phyloP scores from a whole-genome alignment of 2,888 invertebrate species.

The Zygaena filipendulae region DNA sequence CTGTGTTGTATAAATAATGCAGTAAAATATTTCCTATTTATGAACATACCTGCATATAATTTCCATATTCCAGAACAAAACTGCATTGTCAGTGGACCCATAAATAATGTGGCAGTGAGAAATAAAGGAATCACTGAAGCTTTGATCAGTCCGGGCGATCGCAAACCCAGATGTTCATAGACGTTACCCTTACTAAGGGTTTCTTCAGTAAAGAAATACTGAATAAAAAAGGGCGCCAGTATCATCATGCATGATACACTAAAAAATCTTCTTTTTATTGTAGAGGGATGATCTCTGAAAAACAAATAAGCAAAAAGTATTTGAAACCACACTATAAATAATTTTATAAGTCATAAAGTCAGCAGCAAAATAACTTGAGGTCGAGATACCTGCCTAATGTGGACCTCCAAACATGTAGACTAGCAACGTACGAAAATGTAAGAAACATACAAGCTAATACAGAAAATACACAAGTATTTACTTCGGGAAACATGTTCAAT shows the following conservation, averaged over 20 bases:
- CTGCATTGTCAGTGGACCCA: slow-evolving; percentile 85
- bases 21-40: slow-evolving; percentile 1
- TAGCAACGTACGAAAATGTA: slow-evolving; percentile 84
- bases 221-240: slow-evolving; percentile 81
- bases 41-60: slow-evolving; percentile 71
- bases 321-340: slow-evolving; percentile 6
- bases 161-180: slow-evolving; percentile 79
- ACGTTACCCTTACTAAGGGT: slow-evolving; percentile 71
- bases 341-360: slow-evolving; percentile 3
- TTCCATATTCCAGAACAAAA: slow-evolving; percentile 74
- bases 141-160: slow-evolving; percentile 76
- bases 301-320: slow-evolving; percentile 23
- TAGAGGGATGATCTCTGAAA: slow-evolving; percentile 87
- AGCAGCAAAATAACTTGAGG: not conserved
- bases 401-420: slow-evolving; percentile 88
- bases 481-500: slow-evolving; percentile 25
- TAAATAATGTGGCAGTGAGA: slow-evolving; percentile 82
- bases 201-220: slow-evolving; percentile 74
- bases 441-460: slow-evolving; percentile 80
- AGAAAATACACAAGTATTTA: slow-evolving; percentile 65
- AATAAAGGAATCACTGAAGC: slow-evolving; percentile 80
- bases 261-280: slow-evolving; percentile 87
- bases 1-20: not conserved
- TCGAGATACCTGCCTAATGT: slow-evolving; percentile 74
- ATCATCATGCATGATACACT: slow-evolving; percentile 87